Evolutionary conservation across 2,113 vertebrate genomes (phyloP), one percentile per base, ranked within the genome.

Genomic region (Pyxicephalus adspersus): DNA sequence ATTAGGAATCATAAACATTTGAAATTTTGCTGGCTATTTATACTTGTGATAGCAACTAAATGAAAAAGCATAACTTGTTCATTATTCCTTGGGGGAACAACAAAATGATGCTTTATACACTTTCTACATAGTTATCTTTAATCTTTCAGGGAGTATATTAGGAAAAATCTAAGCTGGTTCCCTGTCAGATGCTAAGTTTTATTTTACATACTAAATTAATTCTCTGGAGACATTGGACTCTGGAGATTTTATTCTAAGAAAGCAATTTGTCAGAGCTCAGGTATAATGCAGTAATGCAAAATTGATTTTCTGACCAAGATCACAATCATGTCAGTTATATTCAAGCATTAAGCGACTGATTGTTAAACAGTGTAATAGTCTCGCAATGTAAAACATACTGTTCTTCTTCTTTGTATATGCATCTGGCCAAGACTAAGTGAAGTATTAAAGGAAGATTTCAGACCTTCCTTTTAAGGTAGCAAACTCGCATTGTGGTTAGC

Each of bases 211-310:
- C 2, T 15, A 26, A 63, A 77, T 77, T 60, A 77, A 64, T 63
- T 77, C 60, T 52, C 60, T 54, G 25, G 23, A 77, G 74, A 63
- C 60, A 29, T 64, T 18, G 50, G 52, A 77, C 23, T 77, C 6
- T 23, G 38, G 38, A 52, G 45, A 54, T 77, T 77, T 77, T 77
- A 13, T 38, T 52, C 58, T 52, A 64, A 77, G 74, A 63, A 77
- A 52, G 61, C 45, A 51, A 77, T 77, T 77, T 77, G 74, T 77
- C 74, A 77, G 9, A 77, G 74, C 60, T 77, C n/a, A 51, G 74
- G 23, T 64, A 64, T 77, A 77, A 77, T 77, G 60, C 34, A 77
- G 58, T 77, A 77, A 77, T 77, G 74, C 61, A 64, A 77, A 77
- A 77, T 77, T 64, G 74, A 64, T 64, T 77, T 77, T 77, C 61